phyloP scores from a whole-genome alignment of 2,888 invertebrate species.

The Hylaea fasciaria region DNA sequence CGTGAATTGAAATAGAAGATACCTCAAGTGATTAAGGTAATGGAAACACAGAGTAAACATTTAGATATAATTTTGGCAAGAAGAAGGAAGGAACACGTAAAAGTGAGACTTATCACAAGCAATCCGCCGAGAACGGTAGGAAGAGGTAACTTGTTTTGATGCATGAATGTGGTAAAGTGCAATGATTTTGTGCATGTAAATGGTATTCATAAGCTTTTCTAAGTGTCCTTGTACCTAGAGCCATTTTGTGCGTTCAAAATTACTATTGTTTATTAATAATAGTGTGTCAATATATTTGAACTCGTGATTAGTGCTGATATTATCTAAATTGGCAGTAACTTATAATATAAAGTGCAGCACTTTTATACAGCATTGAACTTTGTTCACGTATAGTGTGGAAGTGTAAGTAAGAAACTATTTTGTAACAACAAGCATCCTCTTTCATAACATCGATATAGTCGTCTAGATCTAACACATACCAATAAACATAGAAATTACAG shows the following conservation, averaged over 20 bases:
- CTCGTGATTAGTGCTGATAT: conserved; percentile 30
- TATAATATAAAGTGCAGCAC: conserved; percentile 21
- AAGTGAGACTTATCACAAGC: conserved; percentile 64
- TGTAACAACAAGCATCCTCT: conserved; percentile 60
- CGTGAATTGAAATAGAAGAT: conserved; percentile 65
- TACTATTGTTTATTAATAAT: neutral
- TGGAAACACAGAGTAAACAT: conserved; percentile 70
- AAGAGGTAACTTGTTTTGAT: conserved; percentile 65
- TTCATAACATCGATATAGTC: conserved; percentile 47
- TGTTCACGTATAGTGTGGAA: conserved; percentile 24
- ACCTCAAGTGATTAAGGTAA: conserved; percentile 64
- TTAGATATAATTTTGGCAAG: conserved; percentile 60
- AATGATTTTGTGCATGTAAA: conserved; percentile 66
- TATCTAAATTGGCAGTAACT: conserved; percentile 10
- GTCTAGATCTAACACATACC: conserved; percentile 64
- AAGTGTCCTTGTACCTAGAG: conserved; percentile 64
- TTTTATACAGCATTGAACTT: conserved; percentile 29
- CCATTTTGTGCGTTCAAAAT: conserved; percentile 73
- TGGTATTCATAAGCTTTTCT: conserved; percentile 64
- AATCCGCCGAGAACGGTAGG: conserved; percentile 56
- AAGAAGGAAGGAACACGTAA: conserved; percentile 66
- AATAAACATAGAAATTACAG: conserved; percentile 54
- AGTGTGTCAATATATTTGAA: neutral
- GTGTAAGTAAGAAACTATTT: conserved; percentile 21
- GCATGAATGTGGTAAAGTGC: conserved; percentile 72